Evolutionary conservation across 2,797 vertebrate genomes (phyloP).

Genomic region (Euthynnus affinis): DNA sequence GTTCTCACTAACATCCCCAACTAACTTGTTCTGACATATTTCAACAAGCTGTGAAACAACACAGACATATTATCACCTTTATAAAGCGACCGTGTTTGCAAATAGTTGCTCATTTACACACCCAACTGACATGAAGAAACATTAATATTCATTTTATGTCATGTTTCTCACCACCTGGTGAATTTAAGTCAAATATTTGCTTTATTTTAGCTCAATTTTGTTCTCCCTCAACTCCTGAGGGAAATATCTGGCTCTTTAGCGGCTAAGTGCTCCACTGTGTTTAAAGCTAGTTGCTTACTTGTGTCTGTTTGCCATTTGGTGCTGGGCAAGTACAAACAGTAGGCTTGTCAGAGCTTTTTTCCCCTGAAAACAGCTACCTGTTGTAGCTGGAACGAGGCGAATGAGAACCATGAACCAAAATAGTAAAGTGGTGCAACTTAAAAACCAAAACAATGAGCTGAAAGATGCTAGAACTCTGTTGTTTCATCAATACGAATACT

Average conservation of each 20-base stretch:
- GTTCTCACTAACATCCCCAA: neutral
- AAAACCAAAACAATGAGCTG: constrained; percentile 20
- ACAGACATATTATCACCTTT: neutral
- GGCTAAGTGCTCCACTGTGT: neutral
- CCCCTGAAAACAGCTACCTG: neutral
- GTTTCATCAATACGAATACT: too few species aligned
- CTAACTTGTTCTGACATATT: neutral
- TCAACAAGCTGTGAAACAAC: neutral
- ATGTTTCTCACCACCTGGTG: neutral
- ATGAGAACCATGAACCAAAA: neutral
- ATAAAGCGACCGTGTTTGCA: neutral
- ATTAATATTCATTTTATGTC: neutral
- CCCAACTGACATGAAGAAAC: neutral
- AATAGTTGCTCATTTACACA: neutral
- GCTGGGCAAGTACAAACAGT: neutral
- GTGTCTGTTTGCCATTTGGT: neutral
- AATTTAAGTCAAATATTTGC: neutral
- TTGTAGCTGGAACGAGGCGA: neutral
- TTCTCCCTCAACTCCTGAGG: neutral
- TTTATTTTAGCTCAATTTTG: constrained; percentile 5
- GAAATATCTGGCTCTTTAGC: neutral
- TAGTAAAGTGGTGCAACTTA: neutral
- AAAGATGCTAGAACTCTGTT: constrained; percentile 13
- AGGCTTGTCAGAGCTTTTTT: neutral
- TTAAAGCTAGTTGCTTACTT: neutral